These are phyloP conservation scores for Apis florea DNA, from an alignment of 1,140 invertebrate species.

Conservation along the genomic window DNA sequence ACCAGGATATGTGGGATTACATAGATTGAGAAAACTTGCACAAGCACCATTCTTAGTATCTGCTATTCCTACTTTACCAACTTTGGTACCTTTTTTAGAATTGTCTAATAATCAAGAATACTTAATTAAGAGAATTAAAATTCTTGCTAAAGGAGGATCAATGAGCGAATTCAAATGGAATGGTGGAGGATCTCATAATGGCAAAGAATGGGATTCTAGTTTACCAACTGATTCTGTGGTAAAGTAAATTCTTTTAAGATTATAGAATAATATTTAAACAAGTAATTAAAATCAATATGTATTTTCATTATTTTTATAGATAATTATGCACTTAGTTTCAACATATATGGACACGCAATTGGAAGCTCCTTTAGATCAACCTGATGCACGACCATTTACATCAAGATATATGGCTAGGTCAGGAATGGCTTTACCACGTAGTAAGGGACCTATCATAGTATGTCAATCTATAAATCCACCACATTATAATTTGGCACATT, in stretches of 20 bases:
- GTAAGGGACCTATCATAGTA: constrained; percentile 80
- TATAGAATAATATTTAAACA: neutral
- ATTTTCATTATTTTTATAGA: constrained; percentile 79
- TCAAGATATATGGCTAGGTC: constrained; percentile 77
- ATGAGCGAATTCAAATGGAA: constrained; percentile 92
- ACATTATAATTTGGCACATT: constrained; percentile 86
- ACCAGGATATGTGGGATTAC: constrained; percentile 86
- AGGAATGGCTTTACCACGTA: constrained; percentile 75
- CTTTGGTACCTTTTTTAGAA: constrained; percentile 89
- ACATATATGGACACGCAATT: constrained; percentile 91
- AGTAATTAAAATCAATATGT: neutral
- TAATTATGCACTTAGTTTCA: constrained; percentile 91
- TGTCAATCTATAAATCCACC: constrained; percentile 85
- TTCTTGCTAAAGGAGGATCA: constrained; percentile 88
- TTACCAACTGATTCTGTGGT: constrained; percentile 90
- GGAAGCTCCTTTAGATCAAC: constrained; percentile 86
- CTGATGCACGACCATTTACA: constrained; percentile 89
- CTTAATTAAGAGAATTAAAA: constrained; percentile 87
- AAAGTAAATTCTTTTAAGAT: constrained; percentile 47
- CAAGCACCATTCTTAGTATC: constrained; percentile 83
- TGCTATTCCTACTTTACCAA: constrained; percentile 85
- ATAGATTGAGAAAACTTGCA: constrained; percentile 86
- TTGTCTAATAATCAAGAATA: constrained; percentile 91
- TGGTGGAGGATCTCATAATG: constrained; percentile 85
- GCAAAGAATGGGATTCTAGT: constrained; percentile 89